Base-by-base conservation (phyloP, 2,113 vertebrate genomes). In the Syngnathus floridae region DNA sequence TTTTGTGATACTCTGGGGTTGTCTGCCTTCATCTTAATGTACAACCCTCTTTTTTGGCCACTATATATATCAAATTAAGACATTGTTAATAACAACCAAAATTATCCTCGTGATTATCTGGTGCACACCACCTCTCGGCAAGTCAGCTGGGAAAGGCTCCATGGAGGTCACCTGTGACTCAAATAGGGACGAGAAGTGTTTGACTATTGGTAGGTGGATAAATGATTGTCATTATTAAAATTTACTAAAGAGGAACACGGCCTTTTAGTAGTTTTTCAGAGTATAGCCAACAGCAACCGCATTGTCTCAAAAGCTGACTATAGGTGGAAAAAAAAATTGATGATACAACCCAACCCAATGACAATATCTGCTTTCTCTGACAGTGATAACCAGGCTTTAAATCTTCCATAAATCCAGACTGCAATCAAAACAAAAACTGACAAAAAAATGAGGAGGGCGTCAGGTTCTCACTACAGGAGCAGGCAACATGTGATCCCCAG, bases 401-500 rank as follows among this genome's bases (percentile, higher is more conserved):
- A 65, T 72, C 78, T 63, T 73, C 73, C 71, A 83, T 68, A 85
- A 86, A 81, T 85, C 81, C 78, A 86, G 82, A 87, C 86, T 75
- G 76, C 78, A 71, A 85, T 85, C 81, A 81, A 77, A 89, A 87
- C 88, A 87, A 80, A 74, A 72, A 62, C 82, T 78, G 75, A 68
- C 69, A 79, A 81, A 72, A 75, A 63, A 70, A 69, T 36, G 9
- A 62, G 17, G 75, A 73, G 69, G 69, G 54, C 79, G 66, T 74
- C 72, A 70, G 77, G 55, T 82, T 83, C 65, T 83, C 77, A 86
- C 71, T 84, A 85, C 84, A 75, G 72, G 65, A 79, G 76, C 77
- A 60, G 71, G 77, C 72, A 85, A 75, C 83, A 83, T 87, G 86
- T 87, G 86, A 88, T 88, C 74, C 65, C 51, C 74, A 83, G 81